A percentile compares a stretch with the other conserved stretches of the same genome.
Evolutionary conservation across 2,888 invertebrate genomes (phyloP).

Genomic region (Spilarctia lutea): DNA sequence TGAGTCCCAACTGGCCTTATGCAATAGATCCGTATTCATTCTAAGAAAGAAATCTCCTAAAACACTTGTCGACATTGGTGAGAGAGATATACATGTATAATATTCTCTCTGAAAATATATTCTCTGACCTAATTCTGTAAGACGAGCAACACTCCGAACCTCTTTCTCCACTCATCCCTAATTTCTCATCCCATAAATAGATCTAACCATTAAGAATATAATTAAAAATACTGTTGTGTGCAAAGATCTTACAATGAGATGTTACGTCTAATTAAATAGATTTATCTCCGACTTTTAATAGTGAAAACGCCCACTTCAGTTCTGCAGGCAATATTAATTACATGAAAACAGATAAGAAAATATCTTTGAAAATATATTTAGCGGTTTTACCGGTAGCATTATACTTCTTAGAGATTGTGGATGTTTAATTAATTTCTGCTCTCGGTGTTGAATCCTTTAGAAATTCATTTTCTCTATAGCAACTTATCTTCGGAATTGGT

Average conservation of each 20-base stretch:
- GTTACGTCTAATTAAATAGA: not conserved
- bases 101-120: no score
- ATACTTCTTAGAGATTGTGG: not conserved
- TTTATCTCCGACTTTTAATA: not conserved
- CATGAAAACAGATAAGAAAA: not conserved
- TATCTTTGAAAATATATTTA: not conserved
- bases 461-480: not conserved
- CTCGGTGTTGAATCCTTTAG: not conserved
- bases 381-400: no score
- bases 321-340: not conserved
- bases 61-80: not conserved
- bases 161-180: not conserved
- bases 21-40: not conserved
- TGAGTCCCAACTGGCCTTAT: not conserved
- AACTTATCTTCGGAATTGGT: not conserved
- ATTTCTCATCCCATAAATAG: not conserved
- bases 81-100: no score
- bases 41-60: not conserved
- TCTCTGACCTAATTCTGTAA: not conserved
- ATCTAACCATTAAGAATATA: not conserved
- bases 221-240: not conserved
- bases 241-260: not conserved
- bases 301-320: not conserved
- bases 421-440: slow-evolving; percentile 1
- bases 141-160: not conserved